A percentile compares a stretch with the other conserved stretches of the same genome.
Conservation (phyloP, 2,797 vertebrate genomes). For the Leptodactylus fallax region DNA sequence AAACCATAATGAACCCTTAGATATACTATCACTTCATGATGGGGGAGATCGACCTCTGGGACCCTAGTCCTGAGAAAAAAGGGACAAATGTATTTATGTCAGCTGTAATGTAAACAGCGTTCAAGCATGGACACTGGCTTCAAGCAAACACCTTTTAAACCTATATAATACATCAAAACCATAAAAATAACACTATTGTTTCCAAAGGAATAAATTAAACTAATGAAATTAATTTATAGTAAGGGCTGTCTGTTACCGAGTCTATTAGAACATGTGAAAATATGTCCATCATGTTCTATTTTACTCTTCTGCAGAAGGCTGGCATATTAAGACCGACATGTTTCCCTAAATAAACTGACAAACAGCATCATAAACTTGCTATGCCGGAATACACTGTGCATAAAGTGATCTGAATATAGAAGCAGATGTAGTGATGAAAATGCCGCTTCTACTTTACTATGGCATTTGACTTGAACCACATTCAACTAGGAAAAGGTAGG, state of each 20-base stretch:
- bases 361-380: slow-evolving; percentile 9
- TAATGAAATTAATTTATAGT: not conserved
- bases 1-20: no score
- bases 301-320: slow-evolving; percentile 16
- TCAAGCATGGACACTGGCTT: no score
- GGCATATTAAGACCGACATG: slow-evolving; percentile 22
- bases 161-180: no score
- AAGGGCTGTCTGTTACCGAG: not conserved
- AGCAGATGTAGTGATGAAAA: slow-evolving; percentile 16
- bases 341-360: slow-evolving; percentile 31
- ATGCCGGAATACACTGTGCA: slow-evolving; percentile 11
- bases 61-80: no score
- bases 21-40: no score
- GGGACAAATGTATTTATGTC: no score
- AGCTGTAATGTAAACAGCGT: no score
- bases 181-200: no score
- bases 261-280: slow-evolving; percentile 15
- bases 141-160: no score
- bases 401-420: not conserved
- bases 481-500: not conserved
- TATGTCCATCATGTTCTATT: slow-evolving; percentile 11
- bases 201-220: not conserved
- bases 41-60: no score
- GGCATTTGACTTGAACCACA: not conserved
- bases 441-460: not conserved